These are phyloP conservation scores for Notolabrus celidotus DNA, from an alignment of 2,797 vertebrate genomes.

Conservation along the genomic window DNA sequence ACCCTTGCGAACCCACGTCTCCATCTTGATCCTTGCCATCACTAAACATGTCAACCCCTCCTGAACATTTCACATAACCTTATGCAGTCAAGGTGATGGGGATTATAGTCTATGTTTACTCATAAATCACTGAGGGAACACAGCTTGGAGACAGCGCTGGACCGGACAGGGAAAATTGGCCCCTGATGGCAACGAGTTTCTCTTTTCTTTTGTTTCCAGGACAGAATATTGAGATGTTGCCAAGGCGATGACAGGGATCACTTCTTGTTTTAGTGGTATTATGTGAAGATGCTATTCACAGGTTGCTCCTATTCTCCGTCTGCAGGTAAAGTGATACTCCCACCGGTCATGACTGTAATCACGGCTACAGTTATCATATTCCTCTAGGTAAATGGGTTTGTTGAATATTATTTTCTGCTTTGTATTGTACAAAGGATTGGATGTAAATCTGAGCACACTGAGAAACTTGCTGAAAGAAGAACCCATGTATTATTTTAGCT, in stretches of 20 bases:
- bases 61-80: constrained; percentile 36
- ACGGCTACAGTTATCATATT: constrained; percentile 36
- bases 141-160: constrained; percentile 26
- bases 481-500: background rate
- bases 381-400: constrained; percentile 10
- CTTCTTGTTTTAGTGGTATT: constrained; percentile 46
- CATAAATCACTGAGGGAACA: constrained; percentile 54
- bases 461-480: constrained; percentile 19
- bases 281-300: constrained; percentile 42
- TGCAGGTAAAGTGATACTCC: constrained; percentile 58
- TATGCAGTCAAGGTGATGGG: constrained; percentile 30
- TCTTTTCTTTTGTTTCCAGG: background rate
- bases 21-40: constrained; percentile 50
- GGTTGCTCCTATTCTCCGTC: constrained; percentile 28
- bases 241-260: constrained; percentile 46
- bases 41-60: constrained; percentile 39
- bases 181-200: constrained; percentile 37
- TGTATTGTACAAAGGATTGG: constrained; percentile 35
- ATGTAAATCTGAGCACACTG: constrained; percentile 14
- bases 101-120: constrained; percentile 44
- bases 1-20: constrained; percentile 35
- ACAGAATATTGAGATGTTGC: constrained; percentile 41
- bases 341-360: constrained; percentile 29
- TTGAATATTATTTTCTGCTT: constrained; percentile 38
- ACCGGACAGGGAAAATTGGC: constrained; percentile 46